Conservation (phyloP, 2,113 vertebrate species). For the Dermatemys mawii region DNA sequence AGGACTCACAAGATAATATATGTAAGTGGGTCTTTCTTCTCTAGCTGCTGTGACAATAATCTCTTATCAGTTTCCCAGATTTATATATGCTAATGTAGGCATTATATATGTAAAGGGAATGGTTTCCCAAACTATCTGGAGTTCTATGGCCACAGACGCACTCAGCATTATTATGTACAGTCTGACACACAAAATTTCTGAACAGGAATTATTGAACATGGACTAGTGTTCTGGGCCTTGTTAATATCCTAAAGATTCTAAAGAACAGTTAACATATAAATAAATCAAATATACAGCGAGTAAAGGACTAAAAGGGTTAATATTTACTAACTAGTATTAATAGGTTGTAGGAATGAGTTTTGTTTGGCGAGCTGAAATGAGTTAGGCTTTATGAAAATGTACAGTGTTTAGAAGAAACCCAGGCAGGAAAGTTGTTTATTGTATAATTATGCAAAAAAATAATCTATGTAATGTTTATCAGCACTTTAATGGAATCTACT, state of each 20-base stretch:
- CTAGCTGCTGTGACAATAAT: too few species aligned
- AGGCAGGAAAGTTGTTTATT: background rate
- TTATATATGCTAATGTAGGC: too few species aligned
- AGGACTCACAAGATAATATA: too few species aligned
- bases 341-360: background rate
- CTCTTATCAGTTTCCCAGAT: too few species aligned
- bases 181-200: too few species aligned
- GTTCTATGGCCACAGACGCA: too few species aligned
- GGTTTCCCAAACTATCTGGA: too few species aligned
- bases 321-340: background rate
- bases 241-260: background rate
- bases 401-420: background rate
- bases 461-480: background rate
- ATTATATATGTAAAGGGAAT: too few species aligned
- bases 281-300: background rate
- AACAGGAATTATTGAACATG: too few species aligned
- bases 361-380: background rate
- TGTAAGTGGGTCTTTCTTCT: too few species aligned
- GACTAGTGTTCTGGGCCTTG: too few species aligned
- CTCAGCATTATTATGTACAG: too few species aligned
- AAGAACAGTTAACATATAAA: background rate
- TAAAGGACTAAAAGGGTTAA: background rate
- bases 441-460: background rate
- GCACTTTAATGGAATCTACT: background rate
- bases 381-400: background rate